Evolutionary conservation across 2,113 vertebrate genomes (phyloP).

Genomic region (Rynchops niger): DNA sequence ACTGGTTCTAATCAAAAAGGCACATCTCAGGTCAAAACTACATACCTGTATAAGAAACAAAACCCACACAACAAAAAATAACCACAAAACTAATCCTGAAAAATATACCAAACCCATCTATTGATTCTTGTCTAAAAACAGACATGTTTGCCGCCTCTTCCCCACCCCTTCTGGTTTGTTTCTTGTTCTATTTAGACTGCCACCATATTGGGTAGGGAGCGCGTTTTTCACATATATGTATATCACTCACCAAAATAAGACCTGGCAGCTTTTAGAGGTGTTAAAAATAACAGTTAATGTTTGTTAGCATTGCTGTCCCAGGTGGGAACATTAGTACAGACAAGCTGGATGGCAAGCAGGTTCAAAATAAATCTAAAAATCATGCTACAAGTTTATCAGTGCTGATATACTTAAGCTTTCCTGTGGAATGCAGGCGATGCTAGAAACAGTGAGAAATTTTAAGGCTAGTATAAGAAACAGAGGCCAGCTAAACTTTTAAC

Average conservation of each 20-base stretch:
- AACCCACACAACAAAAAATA: background rate
- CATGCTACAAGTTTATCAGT: background rate
- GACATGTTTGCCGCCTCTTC: background rate
- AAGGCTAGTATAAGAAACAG: background rate
- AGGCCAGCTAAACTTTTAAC: background rate
- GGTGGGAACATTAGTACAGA: background rate
- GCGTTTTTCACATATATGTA: background rate
- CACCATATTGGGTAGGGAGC: background rate
- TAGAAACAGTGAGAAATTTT: background rate
- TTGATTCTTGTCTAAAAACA: background rate
- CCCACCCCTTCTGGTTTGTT: background rate
- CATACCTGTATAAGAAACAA: background rate
- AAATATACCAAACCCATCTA: background rate
- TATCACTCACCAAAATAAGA: background rate
- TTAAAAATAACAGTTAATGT: background rate
- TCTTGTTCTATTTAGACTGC: background rate
- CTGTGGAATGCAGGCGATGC: background rate
- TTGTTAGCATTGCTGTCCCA: background rate
- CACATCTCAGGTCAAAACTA: background rate
- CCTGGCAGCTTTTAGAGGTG: background rate
- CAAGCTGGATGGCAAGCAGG: background rate
- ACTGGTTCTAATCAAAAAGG: background rate
- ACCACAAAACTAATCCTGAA: background rate
- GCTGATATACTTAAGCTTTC: background rate
- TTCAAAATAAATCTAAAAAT: background rate